These are phyloP conservation scores for Brachionus calyciflorus DNA, from an alignment of 1,140 invertebrate species.

Conservation along the genomic window DNA sequence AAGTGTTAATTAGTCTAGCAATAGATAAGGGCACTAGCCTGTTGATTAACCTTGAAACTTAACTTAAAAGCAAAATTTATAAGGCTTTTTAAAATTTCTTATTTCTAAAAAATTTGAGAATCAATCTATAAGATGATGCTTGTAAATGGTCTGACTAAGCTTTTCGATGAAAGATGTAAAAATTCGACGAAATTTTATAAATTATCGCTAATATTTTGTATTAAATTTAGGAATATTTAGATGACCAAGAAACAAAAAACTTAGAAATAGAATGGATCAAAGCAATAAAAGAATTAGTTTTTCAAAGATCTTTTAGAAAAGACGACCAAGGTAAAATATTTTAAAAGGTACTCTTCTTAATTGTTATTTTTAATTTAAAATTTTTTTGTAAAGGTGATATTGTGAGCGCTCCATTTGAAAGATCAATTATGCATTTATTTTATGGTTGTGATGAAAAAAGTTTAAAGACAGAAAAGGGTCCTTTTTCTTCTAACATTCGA, in stretches of 20 bases:
- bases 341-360: neutral
- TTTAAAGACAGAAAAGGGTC: neutral
- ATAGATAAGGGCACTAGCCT: too few species aligned
- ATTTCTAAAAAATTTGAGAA: too few species aligned
- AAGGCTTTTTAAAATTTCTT: too few species aligned
- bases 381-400: neutral
- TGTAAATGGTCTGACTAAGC: too few species aligned
- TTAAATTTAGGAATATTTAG: slow-evolving; percentile 5
- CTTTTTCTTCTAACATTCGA: neutral
- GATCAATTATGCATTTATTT: neutral
- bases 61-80: too few species aligned
- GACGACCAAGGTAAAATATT: slow-evolving; percentile 27
- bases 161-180: too few species aligned
- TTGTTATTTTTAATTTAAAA: neutral
- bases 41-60: too few species aligned
- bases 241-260: neutral
- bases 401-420: neutral
- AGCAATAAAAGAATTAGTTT: neutral
- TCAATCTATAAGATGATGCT: too few species aligned
- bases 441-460: neutral
- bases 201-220: too few species aligned
- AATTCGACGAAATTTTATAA: too few species aligned
- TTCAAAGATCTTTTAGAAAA: neutral
- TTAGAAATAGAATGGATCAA: neutral
- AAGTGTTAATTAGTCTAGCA: too few species aligned